Evolutionary conservation across 2,113 vertebrate species (phyloP).

Genomic region (Pelecanoides urinatrix): DNA sequence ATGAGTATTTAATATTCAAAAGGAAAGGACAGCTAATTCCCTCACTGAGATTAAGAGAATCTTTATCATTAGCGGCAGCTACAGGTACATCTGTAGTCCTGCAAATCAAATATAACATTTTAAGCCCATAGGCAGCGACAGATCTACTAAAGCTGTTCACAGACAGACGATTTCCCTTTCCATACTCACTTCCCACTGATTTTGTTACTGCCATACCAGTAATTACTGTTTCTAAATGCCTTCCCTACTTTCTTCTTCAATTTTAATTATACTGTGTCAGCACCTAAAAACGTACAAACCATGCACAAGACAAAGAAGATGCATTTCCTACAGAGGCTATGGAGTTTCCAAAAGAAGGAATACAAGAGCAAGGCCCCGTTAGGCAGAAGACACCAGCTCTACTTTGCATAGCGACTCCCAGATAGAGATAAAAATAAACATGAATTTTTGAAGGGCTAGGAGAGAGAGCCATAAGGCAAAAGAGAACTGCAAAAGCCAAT

Average conservation of each 20-base stretch:
- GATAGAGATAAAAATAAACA: neutral
- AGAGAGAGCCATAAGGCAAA: neutral
- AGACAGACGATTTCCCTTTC: neutral
- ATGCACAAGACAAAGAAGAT: neutral
- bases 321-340: neutral
- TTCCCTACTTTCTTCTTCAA: neutral
- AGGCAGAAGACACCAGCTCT: neutral
- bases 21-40: neutral
- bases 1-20: neutral
- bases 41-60: neutral
- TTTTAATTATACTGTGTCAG: conserved; percentile 47
- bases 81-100: neutral
- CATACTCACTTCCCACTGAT: conserved; percentile 17
- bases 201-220: neutral
- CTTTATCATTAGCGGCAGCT: neutral
- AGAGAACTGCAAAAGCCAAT: neutral
- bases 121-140: neutral
- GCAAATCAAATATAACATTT: neutral
- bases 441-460: neutral
- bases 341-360: neutral
- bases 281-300: neutral
- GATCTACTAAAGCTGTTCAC: neutral
- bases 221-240: conserved; percentile 38
- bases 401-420: neutral
- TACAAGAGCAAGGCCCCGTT: neutral